Conservation (phyloP, 2,113 vertebrate genomes). For the Mus pahari region DNA sequence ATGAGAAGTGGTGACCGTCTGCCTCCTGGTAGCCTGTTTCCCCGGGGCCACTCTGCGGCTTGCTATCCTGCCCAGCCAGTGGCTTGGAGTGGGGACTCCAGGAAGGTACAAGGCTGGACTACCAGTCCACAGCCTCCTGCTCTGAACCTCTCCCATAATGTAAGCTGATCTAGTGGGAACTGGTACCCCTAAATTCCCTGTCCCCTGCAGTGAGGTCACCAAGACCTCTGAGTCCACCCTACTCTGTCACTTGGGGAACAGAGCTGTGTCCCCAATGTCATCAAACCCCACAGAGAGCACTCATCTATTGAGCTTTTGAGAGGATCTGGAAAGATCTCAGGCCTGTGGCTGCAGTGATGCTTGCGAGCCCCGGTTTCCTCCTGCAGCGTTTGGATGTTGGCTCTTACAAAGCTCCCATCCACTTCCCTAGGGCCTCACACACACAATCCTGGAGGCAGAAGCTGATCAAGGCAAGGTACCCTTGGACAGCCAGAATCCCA, state of each 20-base stretch:
- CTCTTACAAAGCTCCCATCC: not conserved
- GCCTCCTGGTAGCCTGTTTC: not conserved
- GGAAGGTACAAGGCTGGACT: not conserved
- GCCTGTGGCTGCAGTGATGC: not conserved
- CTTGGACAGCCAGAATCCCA: no score
- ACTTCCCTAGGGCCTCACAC: no score
- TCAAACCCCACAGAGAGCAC: no score
- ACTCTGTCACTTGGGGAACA: no score
- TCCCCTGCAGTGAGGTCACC: rapidly evolving
- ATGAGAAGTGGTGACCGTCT: not conserved
- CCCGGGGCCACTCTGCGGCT: rapidly evolving
- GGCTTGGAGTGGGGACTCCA: not conserved
- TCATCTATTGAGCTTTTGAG: not conserved
- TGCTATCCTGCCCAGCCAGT: not conserved
- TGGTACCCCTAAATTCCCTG: rapidly evolving
- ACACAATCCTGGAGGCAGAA: not conserved
- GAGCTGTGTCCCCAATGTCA: not conserved
- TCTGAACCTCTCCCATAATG: no score
- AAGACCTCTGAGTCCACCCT: not conserved
- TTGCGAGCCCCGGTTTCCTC: rapidly evolving
- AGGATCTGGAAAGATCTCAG: not conserved
- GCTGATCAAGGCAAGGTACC: no score
- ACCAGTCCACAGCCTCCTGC: not conserved
- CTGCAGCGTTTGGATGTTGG: not conserved
- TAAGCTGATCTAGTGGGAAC: rapidly evolving